These are phyloP conservation scores for Zingel zingel DNA, from an alignment of 2,113 vertebrate species.

Conservation along the genomic window DNA sequence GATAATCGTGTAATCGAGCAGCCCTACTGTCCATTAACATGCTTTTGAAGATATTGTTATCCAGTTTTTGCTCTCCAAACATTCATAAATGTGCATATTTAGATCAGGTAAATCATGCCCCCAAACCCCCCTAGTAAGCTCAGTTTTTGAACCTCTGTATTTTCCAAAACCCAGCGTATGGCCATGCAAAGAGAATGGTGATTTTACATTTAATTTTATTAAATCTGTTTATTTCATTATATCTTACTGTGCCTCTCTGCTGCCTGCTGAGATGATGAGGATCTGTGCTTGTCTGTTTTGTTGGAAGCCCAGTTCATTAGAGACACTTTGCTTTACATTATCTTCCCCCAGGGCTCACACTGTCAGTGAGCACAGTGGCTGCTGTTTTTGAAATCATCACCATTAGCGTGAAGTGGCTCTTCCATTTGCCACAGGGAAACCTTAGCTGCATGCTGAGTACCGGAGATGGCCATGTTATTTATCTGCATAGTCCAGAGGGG, in stretches of 20 bases:
- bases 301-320: background rate
- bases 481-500: slow-evolving; percentile 84
- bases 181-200: too few species aligned
- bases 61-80: too few species aligned
- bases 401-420: slow-evolving; percentile 86
- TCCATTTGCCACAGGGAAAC: slow-evolving; percentile 83
- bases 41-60: too few species aligned
- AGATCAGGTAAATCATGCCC: too few species aligned
- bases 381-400: slow-evolving; percentile 84
- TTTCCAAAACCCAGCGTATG: too few species aligned
- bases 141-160: too few species aligned
- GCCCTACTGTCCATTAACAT: too few species aligned
- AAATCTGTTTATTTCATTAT: too few species aligned
- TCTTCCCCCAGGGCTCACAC: slow-evolving; percentile 83
- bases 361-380: slow-evolving; percentile 74
- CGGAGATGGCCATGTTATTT: slow-evolving; percentile 87
- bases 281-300: background rate
- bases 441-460: slow-evolving; percentile 86
- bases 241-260: background rate
- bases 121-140: too few species aligned
- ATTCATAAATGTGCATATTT: too few species aligned
- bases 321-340: slow-evolving; percentile 58
- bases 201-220: background rate
- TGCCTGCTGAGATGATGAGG: background rate
- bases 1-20: too few species aligned